Base-by-base conservation (phyloP, 2,113 vertebrate genomes). In the Vicugna pacos region DNA sequence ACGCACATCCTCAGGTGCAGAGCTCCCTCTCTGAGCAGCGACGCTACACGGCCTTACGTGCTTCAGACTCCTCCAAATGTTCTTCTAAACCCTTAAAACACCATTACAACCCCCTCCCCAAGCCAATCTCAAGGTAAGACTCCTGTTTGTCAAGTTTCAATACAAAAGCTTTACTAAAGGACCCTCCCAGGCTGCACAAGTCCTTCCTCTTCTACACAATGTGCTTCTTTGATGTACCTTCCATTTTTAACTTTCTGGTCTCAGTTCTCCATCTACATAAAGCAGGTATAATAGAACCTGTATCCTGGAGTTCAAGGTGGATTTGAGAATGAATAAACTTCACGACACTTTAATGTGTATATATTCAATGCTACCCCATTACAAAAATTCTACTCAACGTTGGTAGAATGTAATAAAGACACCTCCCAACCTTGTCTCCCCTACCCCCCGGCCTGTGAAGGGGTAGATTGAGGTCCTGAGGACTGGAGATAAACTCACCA, bases 11-110 rank as follows among this genome's bases (percentile, higher is more conserved):
- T 50, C 11, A 3, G 13, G 2, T 2, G 16, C 8, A 24, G 14
- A 2, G 22, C 2, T 75, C 24, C 48, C 26, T 86, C 38, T 16
- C 60, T 22, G 14, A 64, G 19, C 8, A 28, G 52, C 10, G 8
- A 2, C 0, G 4, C 19, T 30, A 42, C 3, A 1, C 10, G 17
- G 19, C 11, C 5, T 24, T 42, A 11, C 17, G 1, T 6, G 16
- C 19, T 69, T 75, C 22, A 17, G 32, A 46, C 0, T 4, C 48
- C 26, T 30, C 50, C 30, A 0, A 24, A 13, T 2, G n/a, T 32
- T 58, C 75, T n/a, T 11, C 69, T 19, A 30, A 30, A 60, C 13
- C n/a, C 19, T 20, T 62, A 28, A 56, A 35, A 60, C 30, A 52
- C 24, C 14, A 58, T 7, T n/a, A 8, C 38, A 28, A 30, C 2